phyloP scores from a whole-genome alignment of 2,888 invertebrate species.

The Bimastos eiseni region DNA sequence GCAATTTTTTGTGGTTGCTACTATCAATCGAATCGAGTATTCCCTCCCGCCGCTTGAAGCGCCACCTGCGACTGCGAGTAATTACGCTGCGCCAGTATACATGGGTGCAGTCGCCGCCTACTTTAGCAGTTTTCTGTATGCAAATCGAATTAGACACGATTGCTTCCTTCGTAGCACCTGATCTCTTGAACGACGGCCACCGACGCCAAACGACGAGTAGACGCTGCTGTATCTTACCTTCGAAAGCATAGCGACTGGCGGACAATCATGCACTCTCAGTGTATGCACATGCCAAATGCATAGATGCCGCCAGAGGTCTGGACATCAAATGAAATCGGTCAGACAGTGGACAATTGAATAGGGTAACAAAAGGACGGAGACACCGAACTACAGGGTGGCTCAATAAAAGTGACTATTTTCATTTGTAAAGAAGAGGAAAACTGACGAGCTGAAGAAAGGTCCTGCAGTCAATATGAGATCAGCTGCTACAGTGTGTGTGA shows the following conservation, averaged over 20 bases:
- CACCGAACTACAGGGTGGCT: neutral
- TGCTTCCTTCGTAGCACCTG: neutral
- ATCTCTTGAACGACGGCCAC: neutral
- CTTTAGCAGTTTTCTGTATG: neutral
- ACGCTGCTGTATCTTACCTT: neutral
- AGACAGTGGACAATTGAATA: neutral
- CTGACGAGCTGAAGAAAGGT: too few species aligned
- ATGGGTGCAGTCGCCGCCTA: neutral
- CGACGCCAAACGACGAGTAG: neutral
- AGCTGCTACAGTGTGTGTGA: too few species aligned
- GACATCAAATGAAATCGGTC: neutral
- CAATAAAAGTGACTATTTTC: too few species aligned
- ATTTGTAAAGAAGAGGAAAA: too few species aligned
- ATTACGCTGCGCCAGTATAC: neutral
- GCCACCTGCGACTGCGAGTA: neutral
- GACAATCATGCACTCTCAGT: neutral
- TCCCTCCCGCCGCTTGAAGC: neutral
- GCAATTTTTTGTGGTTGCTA: neutral
- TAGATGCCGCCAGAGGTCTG: neutral
- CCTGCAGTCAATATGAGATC: too few species aligned
- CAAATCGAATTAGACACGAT: slow-evolving; percentile 13
- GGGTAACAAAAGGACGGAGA: neutral
- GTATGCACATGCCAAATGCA: neutral
- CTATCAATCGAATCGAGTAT: neutral
- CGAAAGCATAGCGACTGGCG: neutral